phyloP scores from a whole-genome alignment of 2,797 vertebrate species.

The Chloroceryle inda region DNA sequence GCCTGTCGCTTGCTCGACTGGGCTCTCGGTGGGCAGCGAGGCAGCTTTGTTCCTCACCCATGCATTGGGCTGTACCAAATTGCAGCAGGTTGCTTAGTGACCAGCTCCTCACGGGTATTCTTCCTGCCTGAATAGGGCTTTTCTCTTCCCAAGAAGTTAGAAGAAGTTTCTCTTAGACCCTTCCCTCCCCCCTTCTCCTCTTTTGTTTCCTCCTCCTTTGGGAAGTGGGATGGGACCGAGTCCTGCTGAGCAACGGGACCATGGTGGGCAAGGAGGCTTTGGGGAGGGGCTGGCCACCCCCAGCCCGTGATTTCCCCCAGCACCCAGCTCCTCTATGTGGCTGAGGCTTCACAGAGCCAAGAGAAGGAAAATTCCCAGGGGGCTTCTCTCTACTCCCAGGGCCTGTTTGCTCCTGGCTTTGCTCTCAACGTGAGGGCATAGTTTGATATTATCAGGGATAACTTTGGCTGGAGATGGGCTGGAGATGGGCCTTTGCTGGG shows the following conservation, averaged over 20 bases:
- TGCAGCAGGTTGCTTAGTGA: constrained; percentile 74
- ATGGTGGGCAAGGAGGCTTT: background rate
- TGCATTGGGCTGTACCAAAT: background rate
- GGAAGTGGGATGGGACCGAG: background rate
- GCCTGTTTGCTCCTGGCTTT: background rate
- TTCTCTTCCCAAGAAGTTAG: constrained; percentile 52
- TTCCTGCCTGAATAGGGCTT: constrained; percentile 70
- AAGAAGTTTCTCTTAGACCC: constrained; percentile 53
- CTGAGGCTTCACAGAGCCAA: background rate
- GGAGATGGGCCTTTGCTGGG: background rate
- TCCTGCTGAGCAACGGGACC: background rate
- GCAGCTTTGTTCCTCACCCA: constrained; percentile 12
- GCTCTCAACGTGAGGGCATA: background rate
- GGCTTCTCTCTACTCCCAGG: background rate
- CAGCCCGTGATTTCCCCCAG: rapidly evolving
- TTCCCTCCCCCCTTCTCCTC: constrained; percentile 47
- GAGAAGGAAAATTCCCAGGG: background rate
- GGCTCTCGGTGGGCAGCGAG: background rate
- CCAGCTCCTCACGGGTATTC: constrained; percentile 49
- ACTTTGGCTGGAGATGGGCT: background rate
- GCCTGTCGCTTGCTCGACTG: background rate
- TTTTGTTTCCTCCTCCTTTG: constrained; percentile 28
- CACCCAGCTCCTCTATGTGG: rapidly evolving
- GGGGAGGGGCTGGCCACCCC: background rate
- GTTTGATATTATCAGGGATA: background rate